Conservation (phyloP, 2,797 vertebrate genomes). For the Aulostomus chinensis region DNA sequence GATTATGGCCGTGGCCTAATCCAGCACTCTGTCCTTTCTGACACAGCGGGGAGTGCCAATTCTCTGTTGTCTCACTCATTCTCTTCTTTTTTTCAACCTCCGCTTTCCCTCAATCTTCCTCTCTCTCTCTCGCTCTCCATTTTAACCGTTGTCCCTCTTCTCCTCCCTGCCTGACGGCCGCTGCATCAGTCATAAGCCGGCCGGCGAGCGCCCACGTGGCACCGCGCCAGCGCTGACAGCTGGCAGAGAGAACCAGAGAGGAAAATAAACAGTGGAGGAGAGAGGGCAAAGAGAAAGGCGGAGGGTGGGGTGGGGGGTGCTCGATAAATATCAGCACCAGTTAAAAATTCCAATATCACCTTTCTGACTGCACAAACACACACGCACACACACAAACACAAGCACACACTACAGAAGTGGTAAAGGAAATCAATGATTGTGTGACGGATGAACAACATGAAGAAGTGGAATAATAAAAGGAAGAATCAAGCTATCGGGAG, state of each 20-base stretch:
- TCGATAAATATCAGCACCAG: constrained; percentile 58
- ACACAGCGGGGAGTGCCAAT: constrained; percentile 67
- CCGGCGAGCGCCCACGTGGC: constrained; percentile 59
- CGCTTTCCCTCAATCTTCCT: background rate
- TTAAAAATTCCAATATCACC: constrained; percentile 60
- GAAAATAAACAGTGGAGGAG: constrained; percentile 52
- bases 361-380: constrained; percentile 35
- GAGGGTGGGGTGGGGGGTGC: background rate
- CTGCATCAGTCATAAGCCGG: constrained; percentile 70
- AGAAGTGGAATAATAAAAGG: too few relatives aligned
- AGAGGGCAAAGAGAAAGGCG: constrained; percentile 26
- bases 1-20: constrained; percentile 77
- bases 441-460: too few relatives aligned
- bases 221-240: constrained; percentile 74
- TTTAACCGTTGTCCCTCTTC: constrained; percentile 36
- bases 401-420: constrained; percentile 14
- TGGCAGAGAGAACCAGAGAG: constrained; percentile 63
- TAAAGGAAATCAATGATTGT: constrained; percentile 51
- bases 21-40: constrained; percentile 66
- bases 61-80: constrained; percentile 60
- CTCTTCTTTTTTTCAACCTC: constrained; percentile 7
- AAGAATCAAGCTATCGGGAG: too few relatives aligned
- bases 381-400: too few relatives aligned
- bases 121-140: constrained; percentile 9
- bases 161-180: constrained; percentile 46